Percentiles rank a stretch among this genome's conserved stretches.
Evolutionary conservation across 2,888 invertebrate species (phyloP).

Genomic region (Taphrorychus bicolor): DNA sequence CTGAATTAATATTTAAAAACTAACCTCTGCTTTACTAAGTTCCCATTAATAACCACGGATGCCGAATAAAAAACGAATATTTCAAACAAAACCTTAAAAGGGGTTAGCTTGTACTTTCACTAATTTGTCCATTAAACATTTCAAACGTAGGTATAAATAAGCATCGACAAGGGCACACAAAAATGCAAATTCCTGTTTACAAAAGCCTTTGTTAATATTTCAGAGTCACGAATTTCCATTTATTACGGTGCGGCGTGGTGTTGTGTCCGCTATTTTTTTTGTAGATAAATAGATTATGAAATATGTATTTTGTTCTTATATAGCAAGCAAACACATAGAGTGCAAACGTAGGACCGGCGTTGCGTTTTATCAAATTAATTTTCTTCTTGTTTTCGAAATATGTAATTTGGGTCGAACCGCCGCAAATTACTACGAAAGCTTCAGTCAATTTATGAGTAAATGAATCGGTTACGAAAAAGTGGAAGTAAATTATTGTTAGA

Average conservation of each 20-base stretch:
- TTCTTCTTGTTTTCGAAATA: no score
- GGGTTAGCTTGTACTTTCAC: not conserved
- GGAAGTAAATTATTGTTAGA: no score
- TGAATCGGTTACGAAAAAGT: no score
- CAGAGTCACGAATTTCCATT: conserved; percentile 5
- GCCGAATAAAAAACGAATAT: conserved; percentile 4
- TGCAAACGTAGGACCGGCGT: not conserved
- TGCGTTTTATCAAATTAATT: not conserved
- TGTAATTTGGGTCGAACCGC: no score
- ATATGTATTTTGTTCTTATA: not conserved
- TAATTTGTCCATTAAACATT: not conserved
- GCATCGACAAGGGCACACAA: not conserved
- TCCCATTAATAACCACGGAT: no score
- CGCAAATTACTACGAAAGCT: no score
- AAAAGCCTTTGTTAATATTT: conserved; percentile 1
- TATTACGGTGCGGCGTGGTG: not conserved
- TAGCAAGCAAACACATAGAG: not conserved
- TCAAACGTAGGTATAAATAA: conserved; percentile 5
- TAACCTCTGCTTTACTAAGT: no score
- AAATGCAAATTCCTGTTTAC: conserved; percentile 4
- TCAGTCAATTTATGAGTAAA: no score
- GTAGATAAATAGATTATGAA: not conserved
- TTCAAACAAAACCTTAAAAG: conserved; percentile 3
- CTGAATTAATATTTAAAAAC: no score
- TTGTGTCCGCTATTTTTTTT: not conserved